A percentile compares a stretch with the other conserved stretches of the same genome.
phyloP scores from a whole-genome alignment of 2,797 vertebrate species.

The Xenopus petersii region DNA sequence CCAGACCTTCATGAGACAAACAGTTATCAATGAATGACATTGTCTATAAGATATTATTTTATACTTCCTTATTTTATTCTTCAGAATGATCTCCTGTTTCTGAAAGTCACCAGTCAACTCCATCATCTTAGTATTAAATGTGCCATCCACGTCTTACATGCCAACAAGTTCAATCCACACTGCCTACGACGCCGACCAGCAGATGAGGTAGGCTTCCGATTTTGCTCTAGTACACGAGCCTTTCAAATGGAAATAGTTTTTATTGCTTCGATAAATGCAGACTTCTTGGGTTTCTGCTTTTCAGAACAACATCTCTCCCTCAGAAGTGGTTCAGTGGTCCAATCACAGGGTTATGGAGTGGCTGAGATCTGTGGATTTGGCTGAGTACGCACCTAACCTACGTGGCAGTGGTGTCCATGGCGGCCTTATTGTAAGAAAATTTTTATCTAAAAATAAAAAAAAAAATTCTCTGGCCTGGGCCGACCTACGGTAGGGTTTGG shows the following conservation, averaged over 20 bases:
- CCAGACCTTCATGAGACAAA: too few relatives aligned
- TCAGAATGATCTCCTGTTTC: slow-evolving; percentile 92
- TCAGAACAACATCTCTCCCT: slow-evolving; percentile 80
- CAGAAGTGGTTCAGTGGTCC: slow-evolving; percentile 96
- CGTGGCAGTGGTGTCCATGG: slow-evolving; percentile 93
- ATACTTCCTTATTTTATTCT: slow-evolving; percentile 8
- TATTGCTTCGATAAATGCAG: too few relatives aligned
- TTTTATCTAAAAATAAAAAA: too few relatives aligned
- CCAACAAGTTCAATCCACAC: slow-evolving; percentile 88
- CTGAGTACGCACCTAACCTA: slow-evolving; percentile 94
- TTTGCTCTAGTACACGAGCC: not conserved
- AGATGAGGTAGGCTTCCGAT: slow-evolving; percentile 77
- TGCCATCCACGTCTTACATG: slow-evolving; percentile 93
- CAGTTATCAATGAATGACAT: too few relatives aligned
- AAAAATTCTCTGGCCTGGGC: too few relatives aligned
- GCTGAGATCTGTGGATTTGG: slow-evolving; percentile 90
- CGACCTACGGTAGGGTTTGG: too few relatives aligned
- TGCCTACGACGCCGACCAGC: slow-evolving; percentile 87
- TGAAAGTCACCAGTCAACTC: slow-evolving; percentile 96
- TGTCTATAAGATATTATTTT: too few relatives aligned
- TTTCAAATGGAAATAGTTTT: not conserved
- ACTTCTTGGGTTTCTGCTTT: not conserved
- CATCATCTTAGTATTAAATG: slow-evolving; percentile 98
- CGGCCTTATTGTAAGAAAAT: slow-evolving; percentile 85
- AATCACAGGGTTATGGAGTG: slow-evolving; percentile 98